Percentiles rank a stretch among this genome's conserved stretches.
Conservation (phyloP, 2,888 invertebrate genomes). For the Callyntrura guangdongensis region DNA sequence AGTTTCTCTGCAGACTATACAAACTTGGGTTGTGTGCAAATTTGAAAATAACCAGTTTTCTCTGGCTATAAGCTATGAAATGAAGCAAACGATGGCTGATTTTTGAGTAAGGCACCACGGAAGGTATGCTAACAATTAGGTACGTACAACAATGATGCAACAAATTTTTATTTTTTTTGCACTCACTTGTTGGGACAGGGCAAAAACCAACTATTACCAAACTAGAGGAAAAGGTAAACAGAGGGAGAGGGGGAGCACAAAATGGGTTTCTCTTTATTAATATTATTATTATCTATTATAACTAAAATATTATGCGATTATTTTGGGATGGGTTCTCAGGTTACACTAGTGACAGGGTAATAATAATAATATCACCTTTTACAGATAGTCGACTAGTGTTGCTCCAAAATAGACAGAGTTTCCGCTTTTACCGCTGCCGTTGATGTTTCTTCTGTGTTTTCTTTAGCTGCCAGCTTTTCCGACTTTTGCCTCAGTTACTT, state of each 20-base stretch:
- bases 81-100: background rate
- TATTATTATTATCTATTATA: conserved; percentile 30
- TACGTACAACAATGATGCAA: conserved; percentile 24
- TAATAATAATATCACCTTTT: conserved; percentile 49
- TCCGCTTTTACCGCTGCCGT: background rate
- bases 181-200: conserved; percentile 46
- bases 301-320: conserved; percentile 52
- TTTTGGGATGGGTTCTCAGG: conserved; percentile 57
- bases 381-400: background rate
- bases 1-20: background rate
- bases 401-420: conserved; percentile 33
- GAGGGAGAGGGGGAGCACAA: background rate
- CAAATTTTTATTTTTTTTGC: conserved; percentile 11
- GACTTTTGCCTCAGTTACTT: background rate
- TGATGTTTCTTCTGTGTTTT: background rate
- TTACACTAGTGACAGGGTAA: conserved; percentile 34
- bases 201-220: too few species aligned
- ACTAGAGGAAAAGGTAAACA: background rate
- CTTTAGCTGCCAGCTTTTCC: conserved; percentile 1
- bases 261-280: conserved; percentile 29
- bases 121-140: conserved; percentile 21
- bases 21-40: background rate
- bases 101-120: background rate
- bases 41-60: background rate
- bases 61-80: background rate